Base-by-base conservation (phyloP, 2,113 vertebrate species). In the Rutilus rutilus region DNA sequence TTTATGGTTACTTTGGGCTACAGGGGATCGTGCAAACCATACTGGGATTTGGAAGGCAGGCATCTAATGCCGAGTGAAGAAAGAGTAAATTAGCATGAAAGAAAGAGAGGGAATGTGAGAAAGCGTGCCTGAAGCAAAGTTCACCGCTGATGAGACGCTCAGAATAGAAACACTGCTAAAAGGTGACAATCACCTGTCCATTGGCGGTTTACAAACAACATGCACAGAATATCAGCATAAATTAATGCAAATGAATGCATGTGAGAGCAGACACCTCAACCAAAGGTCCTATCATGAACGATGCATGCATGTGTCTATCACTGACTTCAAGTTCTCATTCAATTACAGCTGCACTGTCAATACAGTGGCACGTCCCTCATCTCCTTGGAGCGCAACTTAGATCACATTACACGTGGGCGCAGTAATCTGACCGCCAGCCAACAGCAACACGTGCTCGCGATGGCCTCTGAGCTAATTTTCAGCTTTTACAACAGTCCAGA, bases 381-480 rank as follows among this genome's bases (percentile, higher is more conserved):
- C 36, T 80, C 36, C 10, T 77, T 19, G 27, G 47, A 21, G 7
- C 75, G 1, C 50, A 57, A 36, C 21, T 80, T 80, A 10, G 78
- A 62, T 80, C 36, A 15, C 23, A 62, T 80, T 62, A 80, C 57
- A 45, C 78, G 23, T 80, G 57, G 57, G 1, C 14, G 2, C 33
- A 45, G 57, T 80, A 62, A 64, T 42, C 33, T 62, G 78, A 80
- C 33, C 36, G n/a, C 12, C 78, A 42, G 78, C 57, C 57, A 45
- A 80, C 57, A 62, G 36, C 57, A 80, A 62, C 78, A 80, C 57
- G 54, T 80, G 78, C 57, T 25, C n/a, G 36, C 23, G 23, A 15
- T 9, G 57, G 78, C 78, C 78, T 62, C 57, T 25, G 71, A 57
- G 76, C 30, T 78, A 78, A 78, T 39, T 78, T 78, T 78, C 52